Evolutionary conservation across 1,140 invertebrate genomes (phyloP).

Genomic region (Trichonephila clavipes): DNA sequence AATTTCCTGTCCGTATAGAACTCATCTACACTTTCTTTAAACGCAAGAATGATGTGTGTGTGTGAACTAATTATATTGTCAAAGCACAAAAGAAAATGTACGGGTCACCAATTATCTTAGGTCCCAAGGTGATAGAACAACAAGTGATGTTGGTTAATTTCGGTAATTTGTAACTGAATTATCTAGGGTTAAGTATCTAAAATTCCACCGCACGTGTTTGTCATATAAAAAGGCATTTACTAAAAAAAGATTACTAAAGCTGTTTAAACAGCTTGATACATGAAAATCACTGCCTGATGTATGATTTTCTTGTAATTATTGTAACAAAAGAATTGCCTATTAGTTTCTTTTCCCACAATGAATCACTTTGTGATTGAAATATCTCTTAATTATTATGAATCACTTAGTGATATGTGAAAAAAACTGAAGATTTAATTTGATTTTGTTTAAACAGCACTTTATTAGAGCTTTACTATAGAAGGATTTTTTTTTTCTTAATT

Average conservation of each 20-base stretch:
- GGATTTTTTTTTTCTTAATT: no score
- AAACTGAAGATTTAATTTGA: no score
- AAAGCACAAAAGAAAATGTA: background rate
- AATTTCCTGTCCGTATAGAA: background rate
- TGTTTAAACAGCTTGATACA: background rate
- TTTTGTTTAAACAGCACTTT: no score
- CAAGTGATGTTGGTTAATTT: conserved; percentile 43
- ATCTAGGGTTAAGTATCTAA: conserved; percentile 24
- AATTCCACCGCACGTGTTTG: conserved; percentile 16
- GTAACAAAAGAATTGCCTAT: background rate
- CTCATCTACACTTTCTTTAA: background rate
- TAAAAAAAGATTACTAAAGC: background rate
- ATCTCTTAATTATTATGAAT: no score
- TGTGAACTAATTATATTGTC: conserved; percentile 43
- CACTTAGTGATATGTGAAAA: no score
- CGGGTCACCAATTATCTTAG: conserved; percentile 29
- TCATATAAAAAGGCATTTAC: conserved; percentile 4
- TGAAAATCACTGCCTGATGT: background rate
- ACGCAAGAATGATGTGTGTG: background rate
- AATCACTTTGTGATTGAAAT: no score
- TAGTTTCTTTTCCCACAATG: background rate
- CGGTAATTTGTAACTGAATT: conserved; percentile 43
- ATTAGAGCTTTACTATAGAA: no score
- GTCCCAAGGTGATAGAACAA: conserved; percentile 28
- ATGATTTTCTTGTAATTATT: background rate